Conservation (phyloP, 2,797 vertebrate genomes). For the Iguana delicatissima region DNA sequence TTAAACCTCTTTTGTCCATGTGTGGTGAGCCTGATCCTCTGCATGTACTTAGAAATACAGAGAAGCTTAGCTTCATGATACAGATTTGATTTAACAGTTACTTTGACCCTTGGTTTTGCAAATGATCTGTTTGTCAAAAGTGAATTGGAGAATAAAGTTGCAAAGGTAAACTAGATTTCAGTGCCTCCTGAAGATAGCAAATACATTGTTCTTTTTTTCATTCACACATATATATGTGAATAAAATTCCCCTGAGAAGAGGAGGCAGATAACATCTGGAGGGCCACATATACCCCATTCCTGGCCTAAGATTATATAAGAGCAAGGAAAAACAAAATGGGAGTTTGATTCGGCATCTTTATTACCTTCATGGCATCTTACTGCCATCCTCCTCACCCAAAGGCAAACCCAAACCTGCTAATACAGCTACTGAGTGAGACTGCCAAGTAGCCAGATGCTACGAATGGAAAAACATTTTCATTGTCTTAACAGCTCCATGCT, state of each 20-base stretch:
- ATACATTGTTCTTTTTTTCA: slow-evolving; percentile 29
- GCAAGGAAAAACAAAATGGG: slow-evolving; percentile 18
- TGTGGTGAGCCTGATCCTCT: not conserved
- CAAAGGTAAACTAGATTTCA: slow-evolving; percentile 37
- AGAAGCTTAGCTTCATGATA: not conserved
- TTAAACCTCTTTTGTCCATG: not conserved
- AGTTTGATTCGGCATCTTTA: slow-evolving; percentile 55
- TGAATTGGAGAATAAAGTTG: slow-evolving; percentile 23
- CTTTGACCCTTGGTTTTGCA: not conserved
- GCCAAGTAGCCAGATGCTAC: slow-evolving; percentile 67
- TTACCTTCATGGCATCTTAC: not conserved
- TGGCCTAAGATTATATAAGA: slow-evolving; percentile 29
- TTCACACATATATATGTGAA: not conserved
- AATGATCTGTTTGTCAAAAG: slow-evolving; percentile 42
- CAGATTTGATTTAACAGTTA: not conserved
- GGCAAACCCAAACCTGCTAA: slow-evolving; percentile 66
- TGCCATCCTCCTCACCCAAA: slow-evolving; percentile 68
- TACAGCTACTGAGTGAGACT: slow-evolving; percentile 60
- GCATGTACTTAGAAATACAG: not conserved
- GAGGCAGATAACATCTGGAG: not conserved
- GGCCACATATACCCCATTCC: not conserved
- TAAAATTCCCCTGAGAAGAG: not conserved
- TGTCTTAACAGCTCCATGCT: slow-evolving; percentile 60
- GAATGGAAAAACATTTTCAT: slow-evolving; percentile 62
- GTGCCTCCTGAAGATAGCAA: not conserved